Percentiles rank a stretch among this genome's conserved stretches.
Evolutionary conservation across 1,140 invertebrate genomes (phyloP).

Genomic region (Bombus picipes): DNA sequence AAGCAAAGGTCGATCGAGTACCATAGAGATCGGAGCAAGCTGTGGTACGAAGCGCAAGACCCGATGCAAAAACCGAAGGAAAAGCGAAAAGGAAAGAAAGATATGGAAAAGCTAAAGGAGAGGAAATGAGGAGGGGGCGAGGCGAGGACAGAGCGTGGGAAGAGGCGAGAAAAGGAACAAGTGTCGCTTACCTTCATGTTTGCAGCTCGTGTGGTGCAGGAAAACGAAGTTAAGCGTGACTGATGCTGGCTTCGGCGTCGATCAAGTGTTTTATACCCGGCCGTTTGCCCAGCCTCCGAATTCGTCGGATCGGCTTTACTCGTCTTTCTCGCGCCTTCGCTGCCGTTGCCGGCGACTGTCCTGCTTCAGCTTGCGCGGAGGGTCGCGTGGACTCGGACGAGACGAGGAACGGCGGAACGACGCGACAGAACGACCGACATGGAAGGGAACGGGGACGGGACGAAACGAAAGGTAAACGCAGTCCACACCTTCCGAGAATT

Average conservation of each 20-base stretch:
- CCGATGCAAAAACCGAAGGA: too few species aligned
- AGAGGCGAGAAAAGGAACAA: neutral
- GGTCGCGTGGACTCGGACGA: neutral
- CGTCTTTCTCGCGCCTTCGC: neutral
- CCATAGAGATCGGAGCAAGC: too few species aligned
- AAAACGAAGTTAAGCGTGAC: constrained; percentile 60
- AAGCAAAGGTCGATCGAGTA: neutral
- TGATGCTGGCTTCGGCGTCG: constrained; percentile 61
- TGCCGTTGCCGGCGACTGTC: neutral
- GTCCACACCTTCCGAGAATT: constrained; percentile 11
- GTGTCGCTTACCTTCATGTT: constrained; percentile 71
- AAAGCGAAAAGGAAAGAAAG: neutral
- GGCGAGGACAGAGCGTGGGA: neutral
- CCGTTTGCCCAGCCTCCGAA: constrained; percentile 58
- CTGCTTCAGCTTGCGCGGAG: neutral
- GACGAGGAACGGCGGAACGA: neutral
- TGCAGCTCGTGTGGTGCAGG: constrained; percentile 35
- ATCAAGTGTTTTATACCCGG: constrained; percentile 69
- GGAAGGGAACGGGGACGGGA: neutral
- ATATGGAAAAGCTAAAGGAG: constrained; percentile 43
- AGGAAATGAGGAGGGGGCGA: neutral
- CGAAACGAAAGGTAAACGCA: constrained; percentile 36
- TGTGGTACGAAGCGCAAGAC: too few species aligned
- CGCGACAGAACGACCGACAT: neutral
- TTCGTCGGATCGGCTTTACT: constrained; percentile 45